These are phyloP conservation scores for Atrichornis clamosus DNA, from an alignment of 2,113 vertebrate species.

Conservation along the genomic window DNA sequence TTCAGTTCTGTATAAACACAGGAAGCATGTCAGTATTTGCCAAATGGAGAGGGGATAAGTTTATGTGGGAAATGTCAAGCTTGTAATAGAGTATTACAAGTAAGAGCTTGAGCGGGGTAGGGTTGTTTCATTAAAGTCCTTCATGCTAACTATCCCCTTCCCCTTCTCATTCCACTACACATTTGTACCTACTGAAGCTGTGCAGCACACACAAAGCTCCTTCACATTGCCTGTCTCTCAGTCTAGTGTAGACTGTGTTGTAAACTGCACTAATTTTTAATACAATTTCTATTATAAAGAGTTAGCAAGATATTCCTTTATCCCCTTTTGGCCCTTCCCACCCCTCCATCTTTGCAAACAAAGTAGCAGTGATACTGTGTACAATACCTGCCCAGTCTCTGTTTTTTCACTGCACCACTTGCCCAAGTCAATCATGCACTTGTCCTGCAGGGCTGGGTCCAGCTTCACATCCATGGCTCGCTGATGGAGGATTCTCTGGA, in stretches of 20 bases:
- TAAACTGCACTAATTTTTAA: background rate
- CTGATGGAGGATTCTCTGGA: slow-evolving; percentile 94
- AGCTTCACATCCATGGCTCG: slow-evolving; percentile 95
- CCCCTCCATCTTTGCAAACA: background rate
- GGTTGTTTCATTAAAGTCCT: background rate
- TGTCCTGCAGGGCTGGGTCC: slow-evolving; percentile 91
- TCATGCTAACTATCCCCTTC: background rate
- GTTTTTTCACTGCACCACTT: slow-evolving; percentile 99
- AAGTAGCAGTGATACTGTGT: background rate
- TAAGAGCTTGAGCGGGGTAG: background rate
- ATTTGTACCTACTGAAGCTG: background rate
- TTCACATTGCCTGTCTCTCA: background rate
- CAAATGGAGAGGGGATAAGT: slow-evolving; percentile 1
- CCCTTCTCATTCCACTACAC: background rate
- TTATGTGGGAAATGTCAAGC: slow-evolving; percentile 1
- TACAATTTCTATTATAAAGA: background rate
- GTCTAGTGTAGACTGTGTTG: background rate
- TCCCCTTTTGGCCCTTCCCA: background rate
- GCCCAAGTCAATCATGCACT: slow-evolving; percentile 92
- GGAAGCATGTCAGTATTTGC: background rate
- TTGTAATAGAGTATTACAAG: background rate
- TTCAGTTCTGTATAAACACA: slow-evolving; percentile 10
- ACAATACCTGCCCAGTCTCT: slow-evolving; percentile 83
- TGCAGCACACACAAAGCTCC: background rate
- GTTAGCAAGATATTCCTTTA: background rate